Base-by-base conservation (phyloP, 64 coral and sea anemone genomes). In the Actinia tenebrosa region DNA sequence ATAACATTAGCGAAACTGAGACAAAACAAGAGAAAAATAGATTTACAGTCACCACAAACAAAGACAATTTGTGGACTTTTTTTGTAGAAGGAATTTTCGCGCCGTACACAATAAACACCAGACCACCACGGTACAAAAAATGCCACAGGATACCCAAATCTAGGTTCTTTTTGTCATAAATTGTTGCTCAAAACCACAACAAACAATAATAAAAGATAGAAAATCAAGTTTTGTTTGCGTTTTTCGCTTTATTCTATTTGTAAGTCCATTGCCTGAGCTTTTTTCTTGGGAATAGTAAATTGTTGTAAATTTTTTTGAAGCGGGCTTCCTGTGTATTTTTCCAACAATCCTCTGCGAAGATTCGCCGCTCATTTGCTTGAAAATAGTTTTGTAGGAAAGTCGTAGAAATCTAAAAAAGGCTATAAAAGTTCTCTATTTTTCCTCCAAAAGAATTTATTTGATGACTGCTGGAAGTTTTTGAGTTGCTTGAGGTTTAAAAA, bases 31-130 rank as follows among this genome's bases (percentile, higher is more conserved):
- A 75, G 27, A 42, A 75, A 75, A 26, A 15, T 75, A 10, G 20
- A 15, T 30, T 75, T 30, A 75, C 37, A 75, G n/a, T 75, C 69
- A 30, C n/a, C 11, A 42, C 42, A 75, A 75, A 75, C 69, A 75
- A 75, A 75, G 13, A 75, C 7, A 10, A 27, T 75, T 66, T 8
- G 3, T 23, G 18, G 63, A 66, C 63, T 66, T 43, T 75, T 23
- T 75, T 75, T 42, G 69, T 26, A 30, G 11, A 26, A 75, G 69
- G 69, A 75, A 75, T 75, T 75, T 75, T 75, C 69, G 69, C 69
- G 69, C 69, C 69, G 69, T 3, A 43, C 69, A 75, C 25, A 75
- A 37, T 15, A 75, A 26, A 15, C 13, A 75, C 69, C 27, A 75
- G n/a, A 42, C 69, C 42, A 75, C 10, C 69, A 42, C 69, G 27